Evolutionary conservation across 2,113 vertebrate species (phyloP), one percentile per base, ranked within the genome.

Genomic region (Dermatemys mawii): DNA sequence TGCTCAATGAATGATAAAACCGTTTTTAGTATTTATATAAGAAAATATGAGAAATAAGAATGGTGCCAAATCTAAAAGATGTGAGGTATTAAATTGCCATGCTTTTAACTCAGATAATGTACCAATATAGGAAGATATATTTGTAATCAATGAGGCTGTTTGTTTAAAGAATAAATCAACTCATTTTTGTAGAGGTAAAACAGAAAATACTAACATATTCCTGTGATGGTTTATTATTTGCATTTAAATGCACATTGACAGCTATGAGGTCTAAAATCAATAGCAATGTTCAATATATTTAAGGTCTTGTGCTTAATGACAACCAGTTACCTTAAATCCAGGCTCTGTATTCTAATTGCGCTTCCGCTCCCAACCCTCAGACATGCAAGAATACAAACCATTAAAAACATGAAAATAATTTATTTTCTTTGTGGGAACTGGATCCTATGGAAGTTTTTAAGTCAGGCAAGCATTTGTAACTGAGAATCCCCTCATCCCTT

Each of bases 111-210:
- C 0, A 24, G 51, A 92, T 32, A 60, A 81, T 70, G 63, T n/a
- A 83, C 0, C n/a, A 35, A 27, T 38, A 0, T 1, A 60, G 79
- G 46, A 90, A 29, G 4, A 57, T 0, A 2, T 4, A 11, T 54
- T 70, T 84, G 27, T 21, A 24, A 87, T 27, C 11, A 41, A 0
- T 50, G 32, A 90, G 60, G 89, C 90, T 38, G 21, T 2, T 32
- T 70, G 51, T 35, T 86, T 80, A 54, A 75, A 67, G 57, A 83
- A 92, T 89, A 54, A 5, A 88, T 5, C 6, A 19, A 12, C 6
- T 84, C 21, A 79, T 76, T 41, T 76, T 29, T 75, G 38, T 44
- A 75, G 24, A 75, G 24, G 70, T 75, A 44, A 75, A 44, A 41
- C 4, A 17, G 16, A 67, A 75, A 41, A 41, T 26, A 44, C 21